Percentiles rank a stretch among this genome's conserved stretches.
Evolutionary conservation across 30 jellyfish, hydroid and myxozoan genomes (phyloP).

Genomic region (Aurelia sp.): DNA sequence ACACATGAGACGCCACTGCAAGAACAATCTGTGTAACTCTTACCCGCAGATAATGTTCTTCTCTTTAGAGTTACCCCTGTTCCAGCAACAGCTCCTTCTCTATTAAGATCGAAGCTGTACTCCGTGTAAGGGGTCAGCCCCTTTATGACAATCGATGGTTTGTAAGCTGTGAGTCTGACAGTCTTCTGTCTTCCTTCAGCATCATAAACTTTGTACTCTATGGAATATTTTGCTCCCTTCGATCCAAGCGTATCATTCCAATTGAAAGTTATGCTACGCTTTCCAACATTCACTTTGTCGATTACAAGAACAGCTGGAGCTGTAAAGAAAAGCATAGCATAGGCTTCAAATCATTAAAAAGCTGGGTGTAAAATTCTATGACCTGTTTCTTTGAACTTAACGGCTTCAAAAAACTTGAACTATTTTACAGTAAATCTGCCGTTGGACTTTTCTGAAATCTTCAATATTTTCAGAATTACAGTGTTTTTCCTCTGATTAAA

Average conservation of each 20-base stretch:
- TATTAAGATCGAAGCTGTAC: constrained; percentile 63
- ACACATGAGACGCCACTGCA: no score
- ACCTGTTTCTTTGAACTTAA: no score
- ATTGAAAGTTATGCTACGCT: constrained; percentile 54
- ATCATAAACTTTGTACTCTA: constrained; percentile 61
- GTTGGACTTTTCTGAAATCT: no score
- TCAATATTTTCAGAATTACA: no score
- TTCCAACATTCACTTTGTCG: constrained; percentile 29
- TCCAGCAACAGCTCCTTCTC: constrained; percentile 62
- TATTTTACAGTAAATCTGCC: no score
- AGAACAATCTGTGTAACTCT: background rate
- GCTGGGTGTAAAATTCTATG: no score
- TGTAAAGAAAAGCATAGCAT: background rate
- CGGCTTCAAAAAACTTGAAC: no score
- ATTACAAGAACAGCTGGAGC: constrained; percentile 69
- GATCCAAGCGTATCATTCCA: constrained; percentile 72
- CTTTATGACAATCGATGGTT: constrained; percentile 39
- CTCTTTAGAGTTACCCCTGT: constrained; percentile 37
- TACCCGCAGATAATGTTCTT: constrained; percentile 79
- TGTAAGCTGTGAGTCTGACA: constrained; percentile 28
- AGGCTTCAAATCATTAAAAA: no score
- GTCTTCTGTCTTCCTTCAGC: constrained; percentile 63
- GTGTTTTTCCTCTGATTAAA: no score
- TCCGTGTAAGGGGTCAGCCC: constrained; percentile 84
- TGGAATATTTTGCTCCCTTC: constrained; percentile 14